These are phyloP conservation scores for Rhinophrynus dorsalis DNA, from an alignment of 2,797 vertebrate genomes.

Conservation along the genomic window DNA sequence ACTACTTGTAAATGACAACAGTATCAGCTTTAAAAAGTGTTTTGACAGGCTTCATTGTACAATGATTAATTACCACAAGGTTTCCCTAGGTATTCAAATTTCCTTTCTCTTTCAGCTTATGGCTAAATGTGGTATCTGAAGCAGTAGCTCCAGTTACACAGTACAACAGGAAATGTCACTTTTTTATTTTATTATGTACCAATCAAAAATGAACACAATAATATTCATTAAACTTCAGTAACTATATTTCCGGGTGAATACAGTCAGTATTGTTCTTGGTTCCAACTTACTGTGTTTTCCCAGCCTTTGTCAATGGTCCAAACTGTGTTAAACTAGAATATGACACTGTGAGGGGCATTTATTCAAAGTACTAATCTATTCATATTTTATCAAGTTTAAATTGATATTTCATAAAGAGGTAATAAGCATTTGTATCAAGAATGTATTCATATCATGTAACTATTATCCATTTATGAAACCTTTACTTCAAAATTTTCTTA, in stretches of 20 bases:
- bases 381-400: too few species aligned
- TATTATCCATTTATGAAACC: too few species aligned
- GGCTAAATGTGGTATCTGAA: slow-evolving; percentile 71
- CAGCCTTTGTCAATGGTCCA: too few species aligned
- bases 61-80: slow-evolving; percentile 94
- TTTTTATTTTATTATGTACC: slow-evolving; percentile 61
- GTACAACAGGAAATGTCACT: slow-evolving; percentile 70
- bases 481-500: too few species aligned
- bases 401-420: too few species aligned
- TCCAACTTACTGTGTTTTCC: too few species aligned
- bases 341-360: too few species aligned
- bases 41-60: slow-evolving; percentile 88
- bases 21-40: slow-evolving; percentile 81
- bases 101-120: slow-evolving; percentile 77
- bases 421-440: too few species aligned
- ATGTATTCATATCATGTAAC: too few species aligned
- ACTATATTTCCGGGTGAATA: background rate
- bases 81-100: slow-evolving; percentile 82
- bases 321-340: too few species aligned
- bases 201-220: slow-evolving; percentile 53
- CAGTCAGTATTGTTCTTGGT: too few species aligned
- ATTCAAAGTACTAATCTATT: too few species aligned
- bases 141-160: slow-evolving; percentile 77
- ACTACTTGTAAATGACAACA: slow-evolving; percentile 84
- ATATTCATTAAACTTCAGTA: slow-evolving; percentile 2